A percentile compares a stretch with the other conserved stretches of the same genome.
Conservation (phyloP, 2,113 vertebrate genomes). For the Gnathonemus echidnorhynchus region DNA sequence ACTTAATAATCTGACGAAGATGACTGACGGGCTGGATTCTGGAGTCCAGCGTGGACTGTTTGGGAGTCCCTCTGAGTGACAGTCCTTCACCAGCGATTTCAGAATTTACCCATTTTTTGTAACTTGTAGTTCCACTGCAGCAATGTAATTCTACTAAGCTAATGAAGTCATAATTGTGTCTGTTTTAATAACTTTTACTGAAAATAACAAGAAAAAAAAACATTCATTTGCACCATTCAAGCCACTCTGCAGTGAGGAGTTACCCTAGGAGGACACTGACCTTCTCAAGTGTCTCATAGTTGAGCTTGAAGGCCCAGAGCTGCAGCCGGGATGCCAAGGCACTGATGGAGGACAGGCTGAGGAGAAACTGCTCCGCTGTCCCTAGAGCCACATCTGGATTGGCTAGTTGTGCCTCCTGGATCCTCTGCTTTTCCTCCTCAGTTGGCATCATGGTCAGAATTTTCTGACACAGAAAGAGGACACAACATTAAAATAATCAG, state of each 20-base stretch:
- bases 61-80: background rate
- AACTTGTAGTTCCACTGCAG: background rate
- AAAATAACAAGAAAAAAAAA: background rate
- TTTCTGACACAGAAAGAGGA: constrained; percentile 63
- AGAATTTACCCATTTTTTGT: background rate
- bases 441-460: constrained; percentile 90
- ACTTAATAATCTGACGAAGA: background rate
- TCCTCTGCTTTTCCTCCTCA: constrained; percentile 88
- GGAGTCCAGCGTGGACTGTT: background rate
- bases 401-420: constrained; percentile 82
- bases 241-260: background rate
- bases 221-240: background rate
- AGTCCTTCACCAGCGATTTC: background rate
- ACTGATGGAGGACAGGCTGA: constrained; percentile 76
- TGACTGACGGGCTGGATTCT: background rate
- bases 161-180: background rate
- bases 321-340: constrained; percentile 80
- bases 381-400: constrained; percentile 82
- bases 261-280: constrained; percentile 43
- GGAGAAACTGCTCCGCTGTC: constrained; percentile 82
- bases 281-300: constrained; percentile 90
- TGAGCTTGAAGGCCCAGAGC: constrained; percentile 92
- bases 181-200: background rate
- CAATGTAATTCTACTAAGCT: background rate
- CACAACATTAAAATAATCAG: background rate